Base-by-base conservation (phyloP, 2,888 invertebrate species). In the Cantharis lateralis region DNA sequence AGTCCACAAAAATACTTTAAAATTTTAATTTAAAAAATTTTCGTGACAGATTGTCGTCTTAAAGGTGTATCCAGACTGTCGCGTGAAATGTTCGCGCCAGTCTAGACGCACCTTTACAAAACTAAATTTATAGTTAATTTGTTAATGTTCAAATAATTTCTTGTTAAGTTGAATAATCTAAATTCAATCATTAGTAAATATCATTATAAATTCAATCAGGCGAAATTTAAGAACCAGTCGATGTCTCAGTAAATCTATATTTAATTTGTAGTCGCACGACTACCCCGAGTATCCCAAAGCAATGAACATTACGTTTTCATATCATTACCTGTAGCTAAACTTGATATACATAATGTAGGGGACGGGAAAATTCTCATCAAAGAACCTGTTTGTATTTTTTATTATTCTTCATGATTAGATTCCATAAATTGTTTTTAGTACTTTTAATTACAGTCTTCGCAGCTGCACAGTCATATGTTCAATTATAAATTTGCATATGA, bases 401-500 rank as follows among this genome's bases (percentile, higher is more conserved):
- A 73, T 69, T 73, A 68, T 73, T 69, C 68, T 26, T 62, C 24
- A 62, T 69, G 69, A 73, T 73, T 73, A 73, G 73, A 68, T 73
- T 73, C 73, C 69, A 69, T 73, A 68, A 73, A 68, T 69, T 26
- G 73, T 73, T 73, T 72, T 73, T 73, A 73, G 69, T 73, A 69
- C 71, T 68, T 75, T 72, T 75, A 71, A 75, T 72, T 71, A 72
- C 63, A 62, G 69, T 72, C 71, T 68, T 72, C 66, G 62, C 71
- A 75, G 75, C 71, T 68, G 75, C 62, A 69, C 68, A 24, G 62
- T 28, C 75, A 72, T 32, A 69, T 75, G 75, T 32, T 72, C 68
- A 68, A 71, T 75, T 75, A 66, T 48, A 5, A 75, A 72, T 75
- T 75, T 72, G 75, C 75, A 75, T 75, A 70, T 61, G 69, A 74